Percentiles rank a stretch among this genome's conserved stretches.
phyloP scores from a whole-genome alignment of 2,888 invertebrate genomes.

The Melanostoma scalare region DNA sequence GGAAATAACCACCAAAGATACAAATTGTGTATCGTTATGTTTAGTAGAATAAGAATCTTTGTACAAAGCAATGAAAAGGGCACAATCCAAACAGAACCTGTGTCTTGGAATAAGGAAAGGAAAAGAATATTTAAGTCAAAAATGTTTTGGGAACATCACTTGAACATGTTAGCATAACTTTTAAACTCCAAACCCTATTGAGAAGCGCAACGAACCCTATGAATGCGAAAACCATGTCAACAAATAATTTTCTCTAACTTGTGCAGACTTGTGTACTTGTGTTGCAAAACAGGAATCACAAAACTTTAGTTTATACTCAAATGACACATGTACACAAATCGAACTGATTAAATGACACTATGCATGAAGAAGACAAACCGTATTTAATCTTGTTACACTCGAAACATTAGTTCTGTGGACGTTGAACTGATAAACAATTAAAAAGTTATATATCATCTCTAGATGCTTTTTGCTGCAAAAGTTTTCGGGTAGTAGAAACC shows the following conservation, averaged over 20 bases:
- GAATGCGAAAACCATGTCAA: constrained; percentile 37
- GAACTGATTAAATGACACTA: constrained; percentile 17
- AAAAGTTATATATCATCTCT: constrained; percentile 40
- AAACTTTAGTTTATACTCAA: constrained; percentile 1
- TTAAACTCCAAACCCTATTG: not conserved
- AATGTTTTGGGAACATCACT: not conserved
- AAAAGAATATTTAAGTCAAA: too few species aligned
- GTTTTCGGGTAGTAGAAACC: constrained; percentile 26
- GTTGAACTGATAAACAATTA: constrained; percentile 44
- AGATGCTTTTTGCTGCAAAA: constrained; percentile 30
- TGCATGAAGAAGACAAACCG: constrained; percentile 2
- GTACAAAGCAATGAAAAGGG: too few species aligned
- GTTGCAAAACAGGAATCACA: constrained; percentile 20
- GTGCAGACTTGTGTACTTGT: constrained; percentile 25
- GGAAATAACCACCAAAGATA: too few species aligned
- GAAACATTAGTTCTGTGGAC: constrained; percentile 21
- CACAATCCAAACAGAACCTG: too few species aligned
- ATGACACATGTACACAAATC: constrained; percentile 33
- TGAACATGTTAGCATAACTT: not conserved
- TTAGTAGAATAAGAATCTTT: too few species aligned
- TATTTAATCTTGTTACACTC: constrained; percentile 37
- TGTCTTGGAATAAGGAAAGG: too few species aligned
- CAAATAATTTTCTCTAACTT: constrained; percentile 44
- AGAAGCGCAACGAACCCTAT: constrained; percentile 32
- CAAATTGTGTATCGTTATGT: too few species aligned